A percentile compares a stretch with the other conserved stretches of the same genome.
These are phyloP conservation scores for Kuschelorhynchus macadamiae DNA, from an alignment of 2,888 invertebrate species.

Conservation along the genomic window DNA sequence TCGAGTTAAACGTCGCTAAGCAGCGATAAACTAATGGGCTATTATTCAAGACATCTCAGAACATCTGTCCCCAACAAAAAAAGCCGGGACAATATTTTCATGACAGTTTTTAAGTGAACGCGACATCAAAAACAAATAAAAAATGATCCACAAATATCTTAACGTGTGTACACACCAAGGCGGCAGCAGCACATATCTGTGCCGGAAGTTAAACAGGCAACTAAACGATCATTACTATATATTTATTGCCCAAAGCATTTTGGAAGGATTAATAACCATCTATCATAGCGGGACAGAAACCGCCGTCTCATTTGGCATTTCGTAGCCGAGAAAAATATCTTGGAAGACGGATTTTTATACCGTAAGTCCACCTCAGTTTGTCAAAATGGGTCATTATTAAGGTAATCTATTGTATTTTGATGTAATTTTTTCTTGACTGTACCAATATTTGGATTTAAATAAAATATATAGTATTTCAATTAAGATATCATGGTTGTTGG, in stretches of 20 bases:
- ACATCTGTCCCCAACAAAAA: constrained; percentile 59
- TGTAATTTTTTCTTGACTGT: no score
- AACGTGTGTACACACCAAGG: constrained; percentile 51
- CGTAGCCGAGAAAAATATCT: constrained; percentile 38
- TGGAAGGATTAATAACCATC: constrained; percentile 59
- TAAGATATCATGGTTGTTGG: no score
- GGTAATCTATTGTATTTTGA: no score
- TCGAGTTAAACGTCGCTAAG: constrained; percentile 45
- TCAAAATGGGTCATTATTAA: no score
- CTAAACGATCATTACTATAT: constrained; percentile 68
- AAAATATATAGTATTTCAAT: no score
- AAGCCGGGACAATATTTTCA: constrained; percentile 57
- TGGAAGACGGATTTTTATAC: no score
- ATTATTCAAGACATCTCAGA: constrained; percentile 57
- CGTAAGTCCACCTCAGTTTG: no score
- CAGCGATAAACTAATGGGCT: constrained; percentile 57
- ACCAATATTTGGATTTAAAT: no score
- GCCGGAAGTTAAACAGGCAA: constrained; percentile 68
- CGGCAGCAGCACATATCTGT: constrained; percentile 60
- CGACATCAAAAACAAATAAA: constrained; percentile 58
- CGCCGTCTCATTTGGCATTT: constrained; percentile 42
- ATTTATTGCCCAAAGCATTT: constrained; percentile 65
- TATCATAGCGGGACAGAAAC: constrained; percentile 33
- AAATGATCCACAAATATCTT: constrained; percentile 65
- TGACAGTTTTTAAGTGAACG: constrained; percentile 60